Evolutionary conservation across 2,113 vertebrate species (phyloP).

Genomic region (Pongo pygmaeus): DNA sequence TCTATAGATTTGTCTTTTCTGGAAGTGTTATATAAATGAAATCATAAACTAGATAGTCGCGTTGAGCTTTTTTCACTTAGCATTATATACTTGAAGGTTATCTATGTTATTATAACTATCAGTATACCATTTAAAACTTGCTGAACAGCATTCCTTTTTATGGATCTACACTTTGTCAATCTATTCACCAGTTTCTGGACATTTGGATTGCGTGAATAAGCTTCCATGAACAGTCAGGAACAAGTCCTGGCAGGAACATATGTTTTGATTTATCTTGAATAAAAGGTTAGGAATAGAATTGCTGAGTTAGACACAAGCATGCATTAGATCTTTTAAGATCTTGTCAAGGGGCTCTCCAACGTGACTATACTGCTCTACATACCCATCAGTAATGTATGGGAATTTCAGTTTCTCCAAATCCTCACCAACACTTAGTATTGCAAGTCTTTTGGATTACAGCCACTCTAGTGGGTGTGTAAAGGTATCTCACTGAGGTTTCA

Average conservation of each 20-base stretch:
- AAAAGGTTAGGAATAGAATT: neutral
- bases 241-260: neutral
- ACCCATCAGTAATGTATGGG: neutral
- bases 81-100: neutral
- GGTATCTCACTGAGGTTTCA: neutral
- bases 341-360: neutral
- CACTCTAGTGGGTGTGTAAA: neutral
- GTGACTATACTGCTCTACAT: neutral
- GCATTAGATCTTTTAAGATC: neutral
- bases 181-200: neutral
- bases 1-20: neutral
- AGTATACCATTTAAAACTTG: neutral
- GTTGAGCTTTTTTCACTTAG: neutral
- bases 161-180: neutral
- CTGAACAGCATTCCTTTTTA: neutral
- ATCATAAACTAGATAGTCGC: neutral
- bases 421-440: neutral
- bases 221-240: neutral
- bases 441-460: neutral
- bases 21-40: neutral
- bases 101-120: neutral
- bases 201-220: neutral
- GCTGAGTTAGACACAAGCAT: neutral
- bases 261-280: neutral
- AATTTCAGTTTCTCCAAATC: neutral